Evolutionary conservation across 2,888 invertebrate species (phyloP).

Genomic region (Rhamnusium bicolor): DNA sequence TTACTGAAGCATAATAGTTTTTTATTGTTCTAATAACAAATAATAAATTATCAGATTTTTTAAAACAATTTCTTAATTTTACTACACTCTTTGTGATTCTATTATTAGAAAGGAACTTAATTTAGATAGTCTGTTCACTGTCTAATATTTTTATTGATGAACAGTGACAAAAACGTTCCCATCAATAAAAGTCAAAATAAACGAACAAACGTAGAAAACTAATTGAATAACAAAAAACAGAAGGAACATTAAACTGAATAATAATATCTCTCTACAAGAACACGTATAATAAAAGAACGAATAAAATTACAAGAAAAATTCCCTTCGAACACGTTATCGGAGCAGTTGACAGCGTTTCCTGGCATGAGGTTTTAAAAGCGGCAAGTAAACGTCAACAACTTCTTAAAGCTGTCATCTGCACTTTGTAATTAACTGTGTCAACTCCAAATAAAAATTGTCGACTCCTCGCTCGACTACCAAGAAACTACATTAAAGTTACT

Average conservation of each 20-base stretch:
- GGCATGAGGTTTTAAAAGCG: slow-evolving; percentile 51
- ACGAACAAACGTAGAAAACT: slow-evolving; percentile 2
- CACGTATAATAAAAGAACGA: slow-evolving; percentile 34
- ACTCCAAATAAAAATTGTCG: slow-evolving; percentile 45
- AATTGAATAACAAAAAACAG: slow-evolving; percentile 14
- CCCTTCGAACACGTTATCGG: slow-evolving; percentile 52
- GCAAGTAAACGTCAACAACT: slow-evolving; percentile 57
- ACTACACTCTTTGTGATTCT: not conserved
- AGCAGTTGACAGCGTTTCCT: slow-evolving; percentile 58
- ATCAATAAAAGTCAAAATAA: slow-evolving; percentile 21
- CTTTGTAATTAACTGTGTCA: slow-evolving; percentile 56
- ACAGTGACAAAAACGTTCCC: not conserved
- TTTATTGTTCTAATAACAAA: too few relatives aligned
- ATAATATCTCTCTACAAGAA: slow-evolving; percentile 6
- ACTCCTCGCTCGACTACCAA: not conserved
- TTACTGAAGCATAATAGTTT: too few relatives aligned
- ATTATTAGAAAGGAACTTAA: not conserved
- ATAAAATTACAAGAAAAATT: slow-evolving; percentile 41
- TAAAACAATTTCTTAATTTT: too few relatives aligned
- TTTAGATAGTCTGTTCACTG: not conserved
- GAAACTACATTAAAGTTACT: not conserved
- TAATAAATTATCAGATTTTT: too few relatives aligned
- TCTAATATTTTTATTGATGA: not conserved
- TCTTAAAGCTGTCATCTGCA: slow-evolving; percentile 60
- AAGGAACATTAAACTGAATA: slow-evolving; percentile 18